A percentile compares a stretch with the other conserved stretches of the same genome.
phyloP scores from a whole-genome alignment of 2,888 invertebrate genomes.

The Oxycera nigricornis region DNA sequence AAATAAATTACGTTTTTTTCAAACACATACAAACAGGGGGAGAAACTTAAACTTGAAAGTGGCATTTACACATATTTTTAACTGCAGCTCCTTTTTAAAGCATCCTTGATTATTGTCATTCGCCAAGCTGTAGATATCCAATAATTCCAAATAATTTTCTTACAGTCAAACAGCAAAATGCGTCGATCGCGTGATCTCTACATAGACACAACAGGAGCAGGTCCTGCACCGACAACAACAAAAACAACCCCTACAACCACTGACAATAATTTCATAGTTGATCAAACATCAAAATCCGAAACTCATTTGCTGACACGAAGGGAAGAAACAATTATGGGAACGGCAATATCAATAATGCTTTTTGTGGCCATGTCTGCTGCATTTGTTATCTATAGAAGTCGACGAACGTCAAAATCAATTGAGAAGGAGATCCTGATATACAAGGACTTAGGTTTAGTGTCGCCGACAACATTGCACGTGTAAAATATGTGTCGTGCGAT shows the following conservation, averaged over 20 bases:
- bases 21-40: too few relatives aligned
- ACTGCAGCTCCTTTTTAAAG: too few relatives aligned
- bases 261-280: slow-evolving; percentile 9
- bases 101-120: too few relatives aligned
- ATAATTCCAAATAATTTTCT: too few relatives aligned
- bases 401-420: slow-evolving; percentile 28
- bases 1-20: too few relatives aligned
- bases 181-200: slow-evolving; percentile 55
- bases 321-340: slow-evolving; percentile 35
- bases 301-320: neutral
- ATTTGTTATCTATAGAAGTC: slow-evolving; percentile 31
- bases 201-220: slow-evolving; percentile 50
- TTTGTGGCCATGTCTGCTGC: slow-evolving; percentile 23
- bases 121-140: too few relatives aligned
- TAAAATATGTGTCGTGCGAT: slow-evolving; percentile 8
- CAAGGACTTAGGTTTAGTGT: slow-evolving; percentile 29
- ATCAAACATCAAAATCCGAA: slow-evolving; percentile 27
- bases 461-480: slow-evolving; percentile 33
- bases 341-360: slow-evolving; percentile 35
- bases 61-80: too few relatives aligned
- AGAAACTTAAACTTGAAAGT: too few relatives aligned
- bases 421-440: slow-evolving; percentile 36
- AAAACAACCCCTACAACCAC: neutral
- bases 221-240: neutral
- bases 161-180: slow-evolving; percentile 55